Evolutionary conservation across 1,140 invertebrate genomes (phyloP), one percentile per base, ranked within the genome.

Genomic region (Papilio dardanus): DNA sequence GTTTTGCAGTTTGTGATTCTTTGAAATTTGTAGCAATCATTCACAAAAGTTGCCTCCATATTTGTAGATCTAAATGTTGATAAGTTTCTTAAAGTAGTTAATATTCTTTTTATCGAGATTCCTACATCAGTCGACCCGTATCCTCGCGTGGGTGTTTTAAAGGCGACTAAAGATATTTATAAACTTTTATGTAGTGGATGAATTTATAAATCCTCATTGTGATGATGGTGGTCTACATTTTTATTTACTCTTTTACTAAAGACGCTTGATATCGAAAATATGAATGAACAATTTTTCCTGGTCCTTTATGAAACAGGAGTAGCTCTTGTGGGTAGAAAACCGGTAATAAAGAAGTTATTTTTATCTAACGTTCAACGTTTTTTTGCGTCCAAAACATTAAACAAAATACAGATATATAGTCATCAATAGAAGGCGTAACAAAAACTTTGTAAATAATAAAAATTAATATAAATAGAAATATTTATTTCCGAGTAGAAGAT

Each of bases 191-290:
- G 3, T 33, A 33, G 16, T 33, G n/a, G n/a, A 66, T 7, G 31
- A 6, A 33, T 68, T 68, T 68, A 40, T 68, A 33, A 68, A 68
- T 68, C 66, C 33, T 35, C 12, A 21, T 68, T 68, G 66, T 68
- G 35, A 40, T 21, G 66, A 68, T 35, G 66, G 65, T 67, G 65
- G 66, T 68, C 66, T 21, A 68, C 31, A 67, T 67, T 68, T 68
- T 68, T 66, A 66, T 66, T 66, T 33, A 66, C 16, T n/a, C 6
- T 66, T 66, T 33, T 30, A n/a, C 65, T 33, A 31, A 66, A 66
- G 30, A 66, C 31, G 65, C 8, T 58, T 14, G 21, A 21, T 24
- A 24, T 58, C 10, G 24, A 3, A 28, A 58, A 12, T 10, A 28
- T 58, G 54, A 58, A 58, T 28, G 21, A 58, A 28, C 21, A 28